Conservation (phyloP, 2,888 invertebrate genomes). For the Lampropteryx suffumata region DNA sequence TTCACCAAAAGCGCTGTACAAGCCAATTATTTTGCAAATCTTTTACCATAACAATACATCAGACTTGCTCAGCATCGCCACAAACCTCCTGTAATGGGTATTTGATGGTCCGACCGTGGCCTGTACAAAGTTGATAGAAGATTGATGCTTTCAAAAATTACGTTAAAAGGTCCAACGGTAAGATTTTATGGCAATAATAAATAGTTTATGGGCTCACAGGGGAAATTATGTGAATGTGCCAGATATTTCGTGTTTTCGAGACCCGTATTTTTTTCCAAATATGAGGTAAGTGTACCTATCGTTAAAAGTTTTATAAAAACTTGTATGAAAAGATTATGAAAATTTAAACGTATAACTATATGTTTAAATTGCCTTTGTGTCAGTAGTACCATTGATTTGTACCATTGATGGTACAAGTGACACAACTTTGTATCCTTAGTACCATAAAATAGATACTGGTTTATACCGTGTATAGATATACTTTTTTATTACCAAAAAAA, state of each 20-base stretch:
- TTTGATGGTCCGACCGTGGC: constrained; percentile 52
- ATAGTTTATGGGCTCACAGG: constrained; percentile 20
- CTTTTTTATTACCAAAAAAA: too few species aligned
- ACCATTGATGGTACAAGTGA: too few species aligned
- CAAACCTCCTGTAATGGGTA: constrained; percentile 51
- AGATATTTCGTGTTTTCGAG: constrained; percentile 14
- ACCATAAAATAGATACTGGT: too few species aligned
- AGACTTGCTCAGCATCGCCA: constrained; percentile 13
- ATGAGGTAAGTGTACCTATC: too few species aligned
- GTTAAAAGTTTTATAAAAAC: too few species aligned
- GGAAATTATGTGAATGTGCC: constrained; percentile 13
- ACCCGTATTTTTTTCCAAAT: not conserved
- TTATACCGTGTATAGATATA: too few species aligned
- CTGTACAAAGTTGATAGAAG: constrained; percentile 50
- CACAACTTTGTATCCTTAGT: too few species aligned
- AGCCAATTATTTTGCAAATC: constrained; percentile 16
- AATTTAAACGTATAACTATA: too few species aligned
- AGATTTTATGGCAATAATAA: constrained; percentile 23
- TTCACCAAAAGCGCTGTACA: not conserved
- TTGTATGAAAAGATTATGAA: too few species aligned
- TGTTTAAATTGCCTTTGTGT: too few species aligned
- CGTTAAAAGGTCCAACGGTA: constrained; percentile 14
- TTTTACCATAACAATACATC: constrained; percentile 20
- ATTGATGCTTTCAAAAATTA: constrained; percentile 58
- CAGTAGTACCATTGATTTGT: too few species aligned